Evolutionary conservation across 2,888 invertebrate species (phyloP).

Genomic region (Stenurella melanura): DNA sequence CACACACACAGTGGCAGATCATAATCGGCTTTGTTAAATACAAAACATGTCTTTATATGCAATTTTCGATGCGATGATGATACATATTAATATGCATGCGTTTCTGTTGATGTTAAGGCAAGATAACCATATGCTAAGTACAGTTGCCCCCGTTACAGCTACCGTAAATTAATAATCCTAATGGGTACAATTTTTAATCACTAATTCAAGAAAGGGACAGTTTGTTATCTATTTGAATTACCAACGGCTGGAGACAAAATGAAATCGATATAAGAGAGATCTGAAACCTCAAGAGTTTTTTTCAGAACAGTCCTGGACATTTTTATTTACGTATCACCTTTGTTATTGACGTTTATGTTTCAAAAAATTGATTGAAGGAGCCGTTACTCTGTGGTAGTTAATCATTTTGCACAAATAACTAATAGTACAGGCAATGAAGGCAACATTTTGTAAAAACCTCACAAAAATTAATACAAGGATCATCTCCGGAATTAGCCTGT

Average conservation of each 20-base stretch:
- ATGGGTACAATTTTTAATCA: constrained; percentile 25
- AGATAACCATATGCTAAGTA: constrained; percentile 24
- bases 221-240: background rate
- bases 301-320: no score
- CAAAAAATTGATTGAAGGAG: no score
- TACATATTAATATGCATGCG: constrained; percentile 27
- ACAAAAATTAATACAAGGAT: no score
- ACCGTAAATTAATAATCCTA: constrained; percentile 19
- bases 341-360: no score
- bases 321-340: no score
- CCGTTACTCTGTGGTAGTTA: no score
- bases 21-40: constrained; percentile 27
- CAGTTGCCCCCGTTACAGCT: constrained; percentile 24
- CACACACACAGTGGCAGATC: constrained; percentile 13
- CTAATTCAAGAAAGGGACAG: constrained; percentile 2
- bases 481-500: no score
- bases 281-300: no score
- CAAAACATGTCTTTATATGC: constrained; percentile 28
- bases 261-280: no score
- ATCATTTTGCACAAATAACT: no score
- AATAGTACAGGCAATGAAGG: no score
- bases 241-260: background rate
- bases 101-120: constrained; percentile 6
- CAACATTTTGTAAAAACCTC: no score
- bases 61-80: constrained; percentile 21